Evolutionary conservation across 2,888 invertebrate genomes (phyloP).

Genomic region (Pyrochroa serraticornis): DNA sequence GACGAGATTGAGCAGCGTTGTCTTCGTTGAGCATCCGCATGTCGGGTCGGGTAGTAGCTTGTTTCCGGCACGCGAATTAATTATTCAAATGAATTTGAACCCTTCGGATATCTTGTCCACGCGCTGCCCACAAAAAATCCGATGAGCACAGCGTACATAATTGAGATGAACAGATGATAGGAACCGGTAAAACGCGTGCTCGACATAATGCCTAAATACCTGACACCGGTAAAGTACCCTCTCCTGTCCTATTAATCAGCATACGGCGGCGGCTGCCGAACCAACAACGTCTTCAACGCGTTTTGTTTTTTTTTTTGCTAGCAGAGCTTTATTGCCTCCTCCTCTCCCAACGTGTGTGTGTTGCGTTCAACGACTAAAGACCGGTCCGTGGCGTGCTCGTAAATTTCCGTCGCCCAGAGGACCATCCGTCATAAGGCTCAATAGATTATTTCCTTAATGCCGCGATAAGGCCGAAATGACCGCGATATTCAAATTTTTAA

Average conservation of each 20-base stretch:
- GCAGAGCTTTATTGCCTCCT: slow-evolving; percentile 15
- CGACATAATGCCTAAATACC: slow-evolving; percentile 43
- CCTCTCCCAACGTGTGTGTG: background rate
- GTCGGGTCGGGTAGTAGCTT: slow-evolving; percentile 1
- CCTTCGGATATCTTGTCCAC: slow-evolving; percentile 42
- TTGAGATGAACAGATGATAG: slow-evolving; percentile 52
- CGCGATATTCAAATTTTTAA: slow-evolving; percentile 62
- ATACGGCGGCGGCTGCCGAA: slow-evolving; percentile 21
- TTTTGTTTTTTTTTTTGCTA: background rate
- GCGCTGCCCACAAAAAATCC: slow-evolving; percentile 41
- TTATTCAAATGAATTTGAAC: slow-evolving; percentile 34
- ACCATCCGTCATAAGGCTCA: slow-evolving; percentile 54
- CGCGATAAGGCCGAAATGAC: slow-evolving; percentile 58
- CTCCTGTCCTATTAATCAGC: slow-evolving; percentile 46
- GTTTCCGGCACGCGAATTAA: slow-evolving; percentile 27
- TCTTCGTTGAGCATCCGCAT: background rate
- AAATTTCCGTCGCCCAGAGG: slow-evolving; percentile 33
- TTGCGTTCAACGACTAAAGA: slow-evolving; percentile 16
- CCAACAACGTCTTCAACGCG: background rate
- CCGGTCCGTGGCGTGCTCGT: slow-evolving; percentile 15
- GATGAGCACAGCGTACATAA: slow-evolving; percentile 41
- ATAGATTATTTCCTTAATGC: slow-evolving; percentile 58
- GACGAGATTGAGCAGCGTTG: too few relatives aligned
- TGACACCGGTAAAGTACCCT: slow-evolving; percentile 42
- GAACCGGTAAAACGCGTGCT: slow-evolving; percentile 50